Conservation (phyloP, 2,113 vertebrate species). For the Illadopsis cleaveri region DNA sequence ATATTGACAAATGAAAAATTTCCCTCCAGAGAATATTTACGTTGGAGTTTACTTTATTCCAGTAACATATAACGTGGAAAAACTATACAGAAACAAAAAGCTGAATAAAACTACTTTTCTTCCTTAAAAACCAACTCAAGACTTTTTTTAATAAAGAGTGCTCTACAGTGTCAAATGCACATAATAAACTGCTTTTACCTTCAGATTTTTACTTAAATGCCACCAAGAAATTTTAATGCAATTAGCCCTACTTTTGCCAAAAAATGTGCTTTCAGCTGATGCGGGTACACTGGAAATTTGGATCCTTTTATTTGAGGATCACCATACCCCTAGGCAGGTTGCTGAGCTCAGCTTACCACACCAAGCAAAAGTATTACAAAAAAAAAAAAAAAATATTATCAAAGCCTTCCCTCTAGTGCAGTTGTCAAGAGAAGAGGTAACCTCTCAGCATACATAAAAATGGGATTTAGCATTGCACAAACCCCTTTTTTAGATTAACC, state of each 20-base stretch:
- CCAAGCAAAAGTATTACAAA: not conserved
- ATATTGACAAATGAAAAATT: not conserved
- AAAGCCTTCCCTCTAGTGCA: not conserved
- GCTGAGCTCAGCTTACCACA: not conserved
- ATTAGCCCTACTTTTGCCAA: not conserved
- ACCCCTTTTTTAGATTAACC: not conserved
- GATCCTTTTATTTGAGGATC: not conserved
- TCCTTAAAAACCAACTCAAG: not conserved
- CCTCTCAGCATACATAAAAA: not conserved
- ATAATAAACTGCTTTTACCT: not conserved
- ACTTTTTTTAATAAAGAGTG: not conserved
- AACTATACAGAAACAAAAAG: not conserved
- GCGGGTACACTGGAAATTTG: rapidly evolving
- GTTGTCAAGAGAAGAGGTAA: not conserved
- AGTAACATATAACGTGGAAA: not conserved
- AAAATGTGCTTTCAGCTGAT: not conserved
- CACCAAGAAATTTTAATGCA: not conserved
- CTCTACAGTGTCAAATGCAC: not conserved
- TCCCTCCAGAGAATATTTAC: not conserved
- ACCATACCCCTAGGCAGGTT: not conserved
- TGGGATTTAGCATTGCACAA: not conserved
- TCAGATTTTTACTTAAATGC: not conserved
- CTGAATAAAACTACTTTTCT: not conserved
- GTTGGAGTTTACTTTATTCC: not conserved
- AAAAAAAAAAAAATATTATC: not conserved